Conservation (phyloP, 1,140 invertebrate species). For the Cyphomyrmex costatus region DNA sequence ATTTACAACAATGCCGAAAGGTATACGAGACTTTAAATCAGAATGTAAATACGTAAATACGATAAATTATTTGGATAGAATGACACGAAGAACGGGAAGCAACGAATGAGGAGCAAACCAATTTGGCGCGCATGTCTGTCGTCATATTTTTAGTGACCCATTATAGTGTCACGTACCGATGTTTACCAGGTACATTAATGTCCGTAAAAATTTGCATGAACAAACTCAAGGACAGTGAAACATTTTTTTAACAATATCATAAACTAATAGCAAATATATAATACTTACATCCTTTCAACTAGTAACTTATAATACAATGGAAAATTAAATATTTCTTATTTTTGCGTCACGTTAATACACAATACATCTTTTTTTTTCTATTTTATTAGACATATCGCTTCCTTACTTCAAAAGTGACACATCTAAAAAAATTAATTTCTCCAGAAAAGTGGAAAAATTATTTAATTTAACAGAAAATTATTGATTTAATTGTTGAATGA, state of each 20-base stretch:
- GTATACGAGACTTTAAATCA: constrained; percentile 23
- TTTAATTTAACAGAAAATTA: too few species aligned
- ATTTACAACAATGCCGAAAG: background rate
- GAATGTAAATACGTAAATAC: constrained; percentile 31
- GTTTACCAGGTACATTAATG: constrained; percentile 52
- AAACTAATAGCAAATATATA: background rate
- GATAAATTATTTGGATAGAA: constrained; percentile 9
- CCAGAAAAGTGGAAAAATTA: too few species aligned
- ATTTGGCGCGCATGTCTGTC: constrained; percentile 19
- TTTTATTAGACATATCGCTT: too few species aligned
- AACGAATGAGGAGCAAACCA: constrained; percentile 56
- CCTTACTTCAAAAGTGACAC: too few species aligned
- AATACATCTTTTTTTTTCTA: too few species aligned
- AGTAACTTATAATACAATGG: background rate
- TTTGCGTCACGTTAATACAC: too few species aligned
- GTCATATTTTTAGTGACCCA: constrained; percentile 44
- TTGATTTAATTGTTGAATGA: too few species aligned
- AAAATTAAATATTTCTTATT: constrained; percentile 14
- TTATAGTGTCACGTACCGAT: constrained; percentile 46
- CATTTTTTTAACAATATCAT: constrained; percentile 25
- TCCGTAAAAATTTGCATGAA: constrained; percentile 43
- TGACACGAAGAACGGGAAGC: background rate
- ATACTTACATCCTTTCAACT: background rate
- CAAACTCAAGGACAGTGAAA: constrained; percentile 11
- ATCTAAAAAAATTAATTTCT: too few species aligned